Evolutionary conservation across 2,888 invertebrate genomes (phyloP).

Genomic region (Stenichneumon culpator): DNA sequence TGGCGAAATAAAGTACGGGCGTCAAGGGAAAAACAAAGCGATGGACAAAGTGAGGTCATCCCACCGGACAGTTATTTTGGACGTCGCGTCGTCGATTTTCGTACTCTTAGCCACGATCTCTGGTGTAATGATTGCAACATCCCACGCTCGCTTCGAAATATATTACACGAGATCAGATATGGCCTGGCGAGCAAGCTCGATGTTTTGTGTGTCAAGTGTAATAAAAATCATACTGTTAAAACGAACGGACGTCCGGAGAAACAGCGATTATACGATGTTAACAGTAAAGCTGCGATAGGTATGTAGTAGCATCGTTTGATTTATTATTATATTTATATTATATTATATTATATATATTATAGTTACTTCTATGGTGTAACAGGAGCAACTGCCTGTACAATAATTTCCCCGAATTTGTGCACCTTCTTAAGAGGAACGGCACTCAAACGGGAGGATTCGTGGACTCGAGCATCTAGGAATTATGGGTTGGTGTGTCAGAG

Average conservation of each 20-base stretch:
- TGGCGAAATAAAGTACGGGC: constrained; percentile 16
- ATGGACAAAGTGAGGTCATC: background rate
- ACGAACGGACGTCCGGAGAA: background rate
- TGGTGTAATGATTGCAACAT: background rate
- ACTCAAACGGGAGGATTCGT: too few relatives aligned
- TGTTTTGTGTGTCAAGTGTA: background rate
- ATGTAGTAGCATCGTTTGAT: background rate
- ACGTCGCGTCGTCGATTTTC: constrained; percentile 14
- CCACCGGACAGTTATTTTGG: background rate
- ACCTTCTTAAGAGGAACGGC: too few relatives aligned
- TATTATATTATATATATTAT: too few relatives aligned
- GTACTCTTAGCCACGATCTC: constrained; percentile 1
- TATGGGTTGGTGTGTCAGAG: too few relatives aligned
- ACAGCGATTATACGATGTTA: background rate
- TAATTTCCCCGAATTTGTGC: too few relatives aligned
- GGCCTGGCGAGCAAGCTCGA: background rate
- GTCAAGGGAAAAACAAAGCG: background rate
- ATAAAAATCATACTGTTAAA: background rate
- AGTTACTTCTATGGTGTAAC: too few relatives aligned
- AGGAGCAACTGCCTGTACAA: too few relatives aligned
- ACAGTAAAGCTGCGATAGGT: constrained; percentile 7
- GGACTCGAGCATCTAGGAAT: too few relatives aligned
- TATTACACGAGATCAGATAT: background rate
- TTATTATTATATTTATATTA: too few relatives aligned
- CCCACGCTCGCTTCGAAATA: background rate